phyloP scores from a whole-genome alignment of 2,113 vertebrate genomes.

The Festucalex cinctus region DNA sequence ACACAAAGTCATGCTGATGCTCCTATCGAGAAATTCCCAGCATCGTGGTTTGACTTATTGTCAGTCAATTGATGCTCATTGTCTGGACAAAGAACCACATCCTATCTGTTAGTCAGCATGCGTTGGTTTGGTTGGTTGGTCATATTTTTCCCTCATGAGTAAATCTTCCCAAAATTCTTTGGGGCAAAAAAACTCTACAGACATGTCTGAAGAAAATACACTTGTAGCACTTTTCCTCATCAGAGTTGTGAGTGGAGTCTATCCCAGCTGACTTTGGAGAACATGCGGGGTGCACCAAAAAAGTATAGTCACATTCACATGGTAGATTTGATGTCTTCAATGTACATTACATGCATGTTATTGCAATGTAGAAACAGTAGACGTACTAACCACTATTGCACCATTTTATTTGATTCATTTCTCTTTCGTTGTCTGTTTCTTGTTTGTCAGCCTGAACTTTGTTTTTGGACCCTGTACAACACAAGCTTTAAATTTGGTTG shows the following conservation, averaged over 20 bases:
- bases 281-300: too few species aligned
- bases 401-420: too few species aligned
- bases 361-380: too few species aligned
- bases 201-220: background rate
- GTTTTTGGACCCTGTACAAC: constrained; percentile 84
- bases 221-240: background rate
- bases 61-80: background rate
- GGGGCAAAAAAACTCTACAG: background rate
- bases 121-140: background rate
- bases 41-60: constrained; percentile 1
- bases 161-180: background rate
- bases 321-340: too few species aligned
- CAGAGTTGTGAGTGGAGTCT: background rate
- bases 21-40: constrained; percentile 18
- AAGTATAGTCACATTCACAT: too few species aligned
- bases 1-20: constrained; percentile 9
- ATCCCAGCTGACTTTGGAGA: too few species aligned
- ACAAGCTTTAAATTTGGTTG: constrained; percentile 88
- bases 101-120: constrained; percentile 19
- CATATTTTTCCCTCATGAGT: background rate
- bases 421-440: background rate
- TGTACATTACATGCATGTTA: too few species aligned
- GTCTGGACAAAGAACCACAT: constrained; percentile 28
- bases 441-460: constrained; percentile 81
- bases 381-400: too few species aligned